Evolutionary conservation across 2,888 invertebrate species (phyloP), one percentile per base, ranked within the genome.

Genomic region (Dynastes tityus): DNA sequence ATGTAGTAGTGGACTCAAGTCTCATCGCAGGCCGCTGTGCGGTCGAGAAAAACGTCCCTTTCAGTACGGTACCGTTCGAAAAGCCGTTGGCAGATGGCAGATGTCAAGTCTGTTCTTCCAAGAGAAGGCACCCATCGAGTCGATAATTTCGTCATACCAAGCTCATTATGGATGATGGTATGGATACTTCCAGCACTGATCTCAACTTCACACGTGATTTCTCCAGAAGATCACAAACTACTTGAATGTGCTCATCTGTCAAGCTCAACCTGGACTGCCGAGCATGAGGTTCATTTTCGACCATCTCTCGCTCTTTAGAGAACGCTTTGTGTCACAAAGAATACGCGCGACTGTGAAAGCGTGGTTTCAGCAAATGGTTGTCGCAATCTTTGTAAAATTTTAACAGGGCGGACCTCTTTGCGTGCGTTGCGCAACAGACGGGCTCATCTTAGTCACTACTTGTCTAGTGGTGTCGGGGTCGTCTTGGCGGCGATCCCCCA

Each of bases 361-460:
- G 11, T 51, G 11, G 51, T 63, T 63, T 63, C 13, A 29, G 13
- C 9, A 29, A 29, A 6, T 11, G 29, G 29, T 13, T 63, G 63
- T 11, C 32, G 32, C 63, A 63, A 63, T 63, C 63, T 63, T 5
- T 27, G 63, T 29, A 63, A 63, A 32, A 63, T 63, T 63, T 63
- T 27, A 63, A 2, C 8, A 22, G 63, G 29, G 6, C 63, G 27
- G 63, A 29, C 29, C 3, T 51, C 22, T 22, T 22, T 22, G 22
- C 22, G 22, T 22, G 22, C 22, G 22, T 22, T 22, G 22, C 22
- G 22, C 22, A 22, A 22, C 22, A 22, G 22, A 22, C 22, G 22
- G 22, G 22, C 22, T 22, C 22, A 22, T 22, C 22, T 22, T 22
- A 22, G 22, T 22, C 22, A 22, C 22, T 22, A 22, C 22, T 22